These are phyloP conservation scores for Plecotus auritus DNA, from an alignment of 2,113 vertebrate species.

Conservation along the genomic window DNA sequence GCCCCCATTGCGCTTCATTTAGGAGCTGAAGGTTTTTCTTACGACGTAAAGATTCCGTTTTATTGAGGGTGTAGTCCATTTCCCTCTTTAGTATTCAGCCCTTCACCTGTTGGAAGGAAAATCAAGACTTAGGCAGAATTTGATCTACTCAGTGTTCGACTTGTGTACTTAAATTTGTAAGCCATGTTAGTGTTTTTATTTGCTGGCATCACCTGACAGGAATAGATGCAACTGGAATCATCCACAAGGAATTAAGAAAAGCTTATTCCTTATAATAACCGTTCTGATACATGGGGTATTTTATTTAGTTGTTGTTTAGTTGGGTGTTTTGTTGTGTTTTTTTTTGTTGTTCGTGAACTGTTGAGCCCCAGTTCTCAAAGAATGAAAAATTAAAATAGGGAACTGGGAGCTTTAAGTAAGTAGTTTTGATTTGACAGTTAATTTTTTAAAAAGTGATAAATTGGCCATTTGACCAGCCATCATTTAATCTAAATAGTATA, in stretches of 20 bases:
- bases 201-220: neutral
- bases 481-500: neutral
- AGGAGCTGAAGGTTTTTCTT: neutral
- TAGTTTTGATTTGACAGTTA: neutral
- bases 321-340: neutral
- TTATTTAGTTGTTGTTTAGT: neutral
- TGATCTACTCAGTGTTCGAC: neutral
- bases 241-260: neutral
- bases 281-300: neutral
- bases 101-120: slow-evolving; percentile 1
- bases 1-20: neutral
- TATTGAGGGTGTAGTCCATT: neutral
- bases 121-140: neutral
- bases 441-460: neutral
- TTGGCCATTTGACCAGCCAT: neutral
- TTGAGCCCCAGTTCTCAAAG: neutral
- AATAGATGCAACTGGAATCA: neutral
- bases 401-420: neutral
- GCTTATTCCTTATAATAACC: neutral
- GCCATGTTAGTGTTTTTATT: neutral
- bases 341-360: neutral
- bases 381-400: neutral
- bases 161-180: neutral
- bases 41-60: neutral
- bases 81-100: neutral